Conservation (phyloP, 2,113 vertebrate species). For the Lampris incognitus region DNA sequence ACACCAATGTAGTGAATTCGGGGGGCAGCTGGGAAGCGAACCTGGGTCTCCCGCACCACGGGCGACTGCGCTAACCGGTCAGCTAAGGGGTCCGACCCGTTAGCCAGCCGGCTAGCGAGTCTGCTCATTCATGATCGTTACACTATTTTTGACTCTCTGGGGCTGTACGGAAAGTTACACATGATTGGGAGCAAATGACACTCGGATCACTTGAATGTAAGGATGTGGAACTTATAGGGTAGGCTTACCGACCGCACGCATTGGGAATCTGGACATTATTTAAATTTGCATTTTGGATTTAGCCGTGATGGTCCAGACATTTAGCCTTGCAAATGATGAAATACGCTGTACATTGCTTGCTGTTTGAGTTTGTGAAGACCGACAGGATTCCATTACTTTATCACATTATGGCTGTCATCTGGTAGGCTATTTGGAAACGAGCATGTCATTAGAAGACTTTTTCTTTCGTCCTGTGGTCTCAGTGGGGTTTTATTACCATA, state of each 20-base stretch:
- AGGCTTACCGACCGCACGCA: neutral
- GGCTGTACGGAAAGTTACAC: neutral
- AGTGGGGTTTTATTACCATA: slow-evolving; percentile 24
- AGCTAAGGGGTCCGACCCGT: too few species aligned
- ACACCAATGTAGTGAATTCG: too few species aligned
- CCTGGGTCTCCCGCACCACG: too few species aligned
- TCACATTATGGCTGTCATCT: slow-evolving; percentile 45
- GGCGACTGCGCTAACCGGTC: too few species aligned
- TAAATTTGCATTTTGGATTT: slow-evolving; percentile 72
- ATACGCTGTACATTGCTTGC: slow-evolving; percentile 78
- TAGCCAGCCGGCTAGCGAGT: too few species aligned
- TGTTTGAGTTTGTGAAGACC: slow-evolving; percentile 74
- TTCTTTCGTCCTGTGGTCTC: slow-evolving; percentile 28
- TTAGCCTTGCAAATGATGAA: slow-evolving; percentile 74
- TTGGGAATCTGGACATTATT: slow-evolving; percentile 41
- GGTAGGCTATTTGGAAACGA: slow-evolving; percentile 54
- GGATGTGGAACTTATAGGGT: neutral
- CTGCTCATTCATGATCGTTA: too few species aligned
- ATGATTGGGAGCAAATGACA: neutral
- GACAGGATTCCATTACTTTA: slow-evolving; percentile 69
- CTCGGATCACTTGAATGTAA: slow-evolving; percentile 12
- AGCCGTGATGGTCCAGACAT: slow-evolving; percentile 61
- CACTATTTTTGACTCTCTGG: slow-evolving; percentile 16
- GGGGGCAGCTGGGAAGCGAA: too few species aligned
- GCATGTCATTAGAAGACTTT: slow-evolving; percentile 57